These are phyloP conservation scores for Hypanus sabinus DNA, from an alignment of 2,113 vertebrate species.

Conservation along the genomic window DNA sequence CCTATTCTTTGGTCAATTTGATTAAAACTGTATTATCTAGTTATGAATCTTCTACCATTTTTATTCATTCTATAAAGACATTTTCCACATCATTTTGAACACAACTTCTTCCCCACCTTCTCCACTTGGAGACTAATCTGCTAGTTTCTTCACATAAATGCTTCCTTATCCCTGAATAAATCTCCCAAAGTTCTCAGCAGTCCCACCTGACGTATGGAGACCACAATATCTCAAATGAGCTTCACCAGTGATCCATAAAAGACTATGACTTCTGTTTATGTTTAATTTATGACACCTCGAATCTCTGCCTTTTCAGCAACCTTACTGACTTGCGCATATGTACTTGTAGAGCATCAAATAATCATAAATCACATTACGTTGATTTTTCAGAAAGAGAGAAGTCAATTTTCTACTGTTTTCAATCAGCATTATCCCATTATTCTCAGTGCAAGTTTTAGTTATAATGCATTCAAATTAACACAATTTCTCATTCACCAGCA, in stretches of 20 bases:
- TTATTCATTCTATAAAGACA: neutral
- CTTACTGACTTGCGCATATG: neutral
- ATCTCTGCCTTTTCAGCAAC: neutral
- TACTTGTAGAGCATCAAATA: neutral
- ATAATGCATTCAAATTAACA: constrained; percentile 21
- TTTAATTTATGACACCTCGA: neutral
- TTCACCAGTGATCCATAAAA: neutral
- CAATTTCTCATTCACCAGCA: constrained; percentile 19
- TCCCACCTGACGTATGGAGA: neutral
- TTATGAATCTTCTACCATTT: neutral
- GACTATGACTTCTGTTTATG: neutral
- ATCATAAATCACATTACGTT: neutral
- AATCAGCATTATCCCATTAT: neutral
- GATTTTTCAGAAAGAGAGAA: neutral
- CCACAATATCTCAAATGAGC: neutral
- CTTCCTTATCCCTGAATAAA: neutral
- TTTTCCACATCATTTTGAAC: neutral
- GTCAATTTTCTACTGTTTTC: constrained; percentile 20
- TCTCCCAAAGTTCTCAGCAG: neutral
- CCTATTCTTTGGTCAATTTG: neutral
- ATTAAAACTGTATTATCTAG: neutral
- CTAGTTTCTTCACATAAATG: neutral
- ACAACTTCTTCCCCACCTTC: neutral
- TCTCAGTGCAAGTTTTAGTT: neutral
- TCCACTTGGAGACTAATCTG: neutral